phyloP scores from a whole-genome alignment of 2,797 vertebrate genomes.

The Morelia viridis region DNA sequence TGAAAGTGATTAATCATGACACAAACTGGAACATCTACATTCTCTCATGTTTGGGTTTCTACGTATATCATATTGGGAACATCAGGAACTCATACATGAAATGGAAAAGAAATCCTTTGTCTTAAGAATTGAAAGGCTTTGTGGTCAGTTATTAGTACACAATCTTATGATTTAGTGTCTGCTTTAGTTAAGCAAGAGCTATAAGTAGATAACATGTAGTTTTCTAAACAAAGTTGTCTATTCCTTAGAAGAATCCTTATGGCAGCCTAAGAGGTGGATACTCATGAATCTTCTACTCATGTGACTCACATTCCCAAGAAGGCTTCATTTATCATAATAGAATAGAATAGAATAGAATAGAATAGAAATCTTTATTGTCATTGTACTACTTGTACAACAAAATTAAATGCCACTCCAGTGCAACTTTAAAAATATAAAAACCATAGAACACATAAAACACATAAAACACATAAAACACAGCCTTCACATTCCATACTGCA shows the following conservation, averaged over 20 bases:
- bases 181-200: not conserved
- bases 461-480: too few species aligned
- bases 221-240: not conserved
- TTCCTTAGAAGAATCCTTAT: constrained; percentile 8
- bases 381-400: too few species aligned
- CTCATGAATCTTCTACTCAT: not conserved
- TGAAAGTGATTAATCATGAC: not conserved
- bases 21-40: not conserved
- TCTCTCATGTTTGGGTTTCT: not conserved
- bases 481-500: too few species aligned
- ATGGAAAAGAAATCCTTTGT: not conserved
- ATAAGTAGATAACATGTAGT: not conserved
- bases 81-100: not conserved
- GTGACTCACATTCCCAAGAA: not conserved
- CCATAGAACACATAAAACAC: too few species aligned
- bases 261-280: not conserved
- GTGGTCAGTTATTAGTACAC: not conserved
- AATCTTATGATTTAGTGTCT: not conserved
- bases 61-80: not conserved
- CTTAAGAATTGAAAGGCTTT: not conserved
- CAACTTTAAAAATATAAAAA: too few species aligned
- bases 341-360: too few species aligned
- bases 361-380: too few species aligned
- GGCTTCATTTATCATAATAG: not conserved
- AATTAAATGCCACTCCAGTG: too few species aligned